These are phyloP conservation scores for Synanthedon andrenaeformis DNA, from an alignment of 2,888 invertebrate species.

Conservation along the genomic window DNA sequence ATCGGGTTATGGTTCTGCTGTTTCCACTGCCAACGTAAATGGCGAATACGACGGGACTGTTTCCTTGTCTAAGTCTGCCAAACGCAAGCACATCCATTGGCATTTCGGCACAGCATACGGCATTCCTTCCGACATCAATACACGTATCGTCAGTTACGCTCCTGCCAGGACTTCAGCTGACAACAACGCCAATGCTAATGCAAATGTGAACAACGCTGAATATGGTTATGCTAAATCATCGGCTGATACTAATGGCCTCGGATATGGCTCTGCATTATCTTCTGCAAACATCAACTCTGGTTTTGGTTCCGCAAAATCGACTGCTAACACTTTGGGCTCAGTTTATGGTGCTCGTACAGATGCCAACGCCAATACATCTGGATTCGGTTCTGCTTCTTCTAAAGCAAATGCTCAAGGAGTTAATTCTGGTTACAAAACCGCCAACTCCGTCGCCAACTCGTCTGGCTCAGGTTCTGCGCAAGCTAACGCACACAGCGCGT, in stretches of 20 bases:
- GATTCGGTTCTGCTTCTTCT: constrained; percentile 36
- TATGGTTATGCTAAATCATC: constrained; percentile 14
- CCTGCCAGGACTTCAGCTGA: constrained; percentile 16
- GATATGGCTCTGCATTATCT: constrained; percentile 9
- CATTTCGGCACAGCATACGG: constrained; percentile 48
- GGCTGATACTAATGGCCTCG: constrained; percentile 15
- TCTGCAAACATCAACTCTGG: constrained; percentile 22
- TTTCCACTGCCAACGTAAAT: constrained; percentile 36
- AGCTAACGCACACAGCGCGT: constrained; percentile 39
- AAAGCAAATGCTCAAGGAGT: constrained; percentile 34
- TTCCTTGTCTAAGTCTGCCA: constrained; percentile 26
- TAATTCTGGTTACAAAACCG: constrained; percentile 31
- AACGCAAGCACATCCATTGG: constrained; percentile 40
- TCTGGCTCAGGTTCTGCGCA: constrained; percentile 35
- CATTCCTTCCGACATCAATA: constrained; percentile 17
- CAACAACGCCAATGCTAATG: constrained; percentile 6
- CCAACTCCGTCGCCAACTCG: constrained; percentile 37
- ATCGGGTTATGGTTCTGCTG: constrained; percentile 27
- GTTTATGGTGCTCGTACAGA: constrained; percentile 21
- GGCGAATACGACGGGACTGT: constrained; percentile 23
- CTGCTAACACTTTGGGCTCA: constrained; percentile 12
- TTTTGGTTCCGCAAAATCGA: constrained; percentile 15
- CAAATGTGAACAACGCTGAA: constrained; percentile 6
- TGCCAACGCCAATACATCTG: constrained; percentile 33
- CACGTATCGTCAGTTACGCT: constrained; percentile 9